Evolutionary conservation across 2,888 invertebrate genomes (phyloP).

Genomic region (Drosophila kambysellisi): DNA sequence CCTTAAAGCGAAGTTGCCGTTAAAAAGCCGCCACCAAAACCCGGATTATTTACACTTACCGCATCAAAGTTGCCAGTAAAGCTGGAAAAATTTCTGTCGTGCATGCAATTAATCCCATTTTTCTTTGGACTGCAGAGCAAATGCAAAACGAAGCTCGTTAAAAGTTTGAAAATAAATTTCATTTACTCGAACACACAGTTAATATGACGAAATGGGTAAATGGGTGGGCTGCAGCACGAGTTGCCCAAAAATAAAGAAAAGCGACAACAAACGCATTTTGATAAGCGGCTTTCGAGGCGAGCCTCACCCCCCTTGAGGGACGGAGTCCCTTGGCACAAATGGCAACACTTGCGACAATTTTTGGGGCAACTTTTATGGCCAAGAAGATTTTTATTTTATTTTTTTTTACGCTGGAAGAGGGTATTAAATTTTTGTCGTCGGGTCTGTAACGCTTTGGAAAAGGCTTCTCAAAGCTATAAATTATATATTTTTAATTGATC

Average conservation of each 20-base stretch:
- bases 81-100: slow-evolving; percentile 8
- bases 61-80: slow-evolving; percentile 12
- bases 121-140: slow-evolving; percentile 19
- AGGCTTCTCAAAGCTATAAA: not conserved
- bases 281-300: slow-evolving; percentile 66
- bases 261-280: slow-evolving; percentile 59
- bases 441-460: not conserved
- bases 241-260: not conserved
- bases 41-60: slow-evolving; percentile 18
- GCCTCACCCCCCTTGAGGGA: slow-evolving; percentile 2
- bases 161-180: slow-evolving; percentile 71
- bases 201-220: slow-evolving; percentile 46
- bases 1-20: not conserved
- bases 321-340: slow-evolving; percentile 38
- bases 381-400: slow-evolving; percentile 43
- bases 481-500: not conserved
- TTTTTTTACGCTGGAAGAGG: slow-evolving; percentile 15
- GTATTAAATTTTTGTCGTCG: not conserved
- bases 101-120: slow-evolving; percentile 57
- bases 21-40: slow-evolving; percentile 8
- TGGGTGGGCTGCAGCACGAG: slow-evolving; percentile 4
- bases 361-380: slow-evolving; percentile 31
- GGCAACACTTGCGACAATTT: slow-evolving; percentile 51
- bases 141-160: slow-evolving; percentile 59
- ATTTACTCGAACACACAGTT: slow-evolving; percentile 65